Evolutionary conservation across 2,113 vertebrate species (phyloP), one percentile per base, ranked within the genome.

Genomic region (Poeciliopsis occidentalis): DNA sequence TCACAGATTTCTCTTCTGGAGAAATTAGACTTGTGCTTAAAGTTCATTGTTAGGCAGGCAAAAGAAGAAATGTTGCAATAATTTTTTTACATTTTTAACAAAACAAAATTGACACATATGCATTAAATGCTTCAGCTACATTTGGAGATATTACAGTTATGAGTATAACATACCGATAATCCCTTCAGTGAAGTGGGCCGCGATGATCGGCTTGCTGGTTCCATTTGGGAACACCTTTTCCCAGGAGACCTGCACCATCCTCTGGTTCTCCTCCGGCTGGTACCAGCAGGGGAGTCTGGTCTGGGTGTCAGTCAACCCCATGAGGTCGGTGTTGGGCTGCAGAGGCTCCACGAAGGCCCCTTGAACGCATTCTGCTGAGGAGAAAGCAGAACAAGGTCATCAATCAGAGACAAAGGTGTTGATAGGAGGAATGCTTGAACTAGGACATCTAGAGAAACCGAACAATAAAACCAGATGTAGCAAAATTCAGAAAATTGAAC

Each of bases 161-260:
- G 4, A 4, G 30, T 0, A 31, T 31, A 31, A 41, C 19, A 10
- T 76, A 93, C 93, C 93, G 67, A 62, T 92, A n/a, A 88, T 86
- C 13, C 94, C 93, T 0, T 92, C 89, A 0, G 0, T 11, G 69
- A 75, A 89, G 84, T 94, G 94, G 27, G 82, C 90, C 0, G 88
- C 91, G 81, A 93, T 93, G 74, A 95, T 89, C 47, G 89, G 88
- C 8, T 94, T 92, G 73, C 85, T 88, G 65, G 11, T 79, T 34
- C 89, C 88, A 0, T 85, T 89, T 0, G 60, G 62, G 15, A 89
- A 83, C 39, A 87, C 84, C 77, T 90, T 93, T 71, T 47, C 73
- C 94, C 94, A 95, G 26, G 90, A 92, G 74, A 95, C 94, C 81
- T 95, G 94, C 73, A 95, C 88, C 85, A 92, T 82, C 34, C 69